Evolutionary conservation across 2,113 vertebrate species (phyloP), one percentile per base, ranked within the genome.

Genomic region (Bos indicus): DNA sequence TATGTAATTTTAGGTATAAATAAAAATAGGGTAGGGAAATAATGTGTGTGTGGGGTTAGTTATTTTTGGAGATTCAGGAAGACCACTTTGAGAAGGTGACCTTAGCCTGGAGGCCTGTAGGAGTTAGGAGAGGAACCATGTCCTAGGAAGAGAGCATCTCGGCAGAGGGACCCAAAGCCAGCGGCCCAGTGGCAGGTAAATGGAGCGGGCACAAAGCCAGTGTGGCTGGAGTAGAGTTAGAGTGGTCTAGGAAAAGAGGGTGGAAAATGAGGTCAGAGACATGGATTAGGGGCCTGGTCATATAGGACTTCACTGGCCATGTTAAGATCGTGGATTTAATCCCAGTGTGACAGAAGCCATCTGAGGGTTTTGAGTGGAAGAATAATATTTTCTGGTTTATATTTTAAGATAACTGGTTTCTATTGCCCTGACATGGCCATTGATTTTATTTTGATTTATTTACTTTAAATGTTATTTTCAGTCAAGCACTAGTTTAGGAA

Each of bases 381-480:
- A 57, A 90, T 56, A 90, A n/a, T 95, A 56, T 90, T 93, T 43
- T 84, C 67, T 83, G 51, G 59, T 52, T 88, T 95, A 77, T 60
- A 85, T 97, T 88, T 97, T 85, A 88, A 92, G 71, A 56, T 23
- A 33, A 74, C 12, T 97, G 94, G 40, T 26, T 90, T 91, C 54
- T 92, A 48, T 81, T 60, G 78, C 17, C 23, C 36, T 92, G 74
- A 77, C 28, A 28, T 6, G 87, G 43, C 16, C 54, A 71, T 52
- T 21, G 5, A 48, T 85, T 97, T 88, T 26, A 92, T 90, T 92
- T 93, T 91, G n/a, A 3, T 90, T 96, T 82, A 46, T 91, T 91
- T 85, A 28, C 40, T 81, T 94, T 54, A 93, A 28, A 85, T 93
- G 93, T 87, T 92, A 88, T 88, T 92, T 92, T 78, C 11, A 88